Base-by-base conservation (phyloP, 53 echinoderm and acorn worm species). In the Temnopleurus reevesii region DNA sequence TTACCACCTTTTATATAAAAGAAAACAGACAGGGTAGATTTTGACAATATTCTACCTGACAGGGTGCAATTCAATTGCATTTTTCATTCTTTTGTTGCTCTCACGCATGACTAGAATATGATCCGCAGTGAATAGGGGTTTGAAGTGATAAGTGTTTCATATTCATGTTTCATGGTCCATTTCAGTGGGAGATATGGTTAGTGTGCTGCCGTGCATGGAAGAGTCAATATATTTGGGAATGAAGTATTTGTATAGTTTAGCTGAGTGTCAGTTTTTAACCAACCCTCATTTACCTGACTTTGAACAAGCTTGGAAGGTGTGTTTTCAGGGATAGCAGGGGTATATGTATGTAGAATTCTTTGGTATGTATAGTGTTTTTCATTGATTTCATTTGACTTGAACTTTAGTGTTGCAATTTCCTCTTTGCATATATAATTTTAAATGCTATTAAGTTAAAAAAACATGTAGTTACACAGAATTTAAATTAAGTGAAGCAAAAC, bases 21-120 rank as follows among this genome's bases (percentile, higher is more conserved):
- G 1, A 8, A 41, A 1, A 19, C 41, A 23, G 41, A 36, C 36
- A 71, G 41, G 36, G 49, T 49, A 15, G 15, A 49, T 12, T 49
- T n/a, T 71, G 71, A 41, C 38, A 41, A 71, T 41, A 71, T 38
- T 71, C 8, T 71, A 23, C 71, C n/a, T 71, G 71, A 38, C 71
- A 43, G 71, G 2, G 23, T 23, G n/a, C 41, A 36, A 71, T 71
- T 38, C 71, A 71, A 71, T 71, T n/a, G n/a, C 71, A 71, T 71
- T 71, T 41, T 21, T 71, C 28, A 36, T 41, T 15, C 13, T 8
- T 0, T n/a, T n/a, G n/a, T n/a, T 13, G 19, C 71, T 71, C 71
- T 71, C 71, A 71, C 71, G 71, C 71, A 41, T 71, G 71, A 71
- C 41, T 71, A 71, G 71, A 38, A 41, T 38, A 71, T 38, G 71